Evolutionary conservation across 92 coral and sea anemone genomes (phyloP), one percentile per base, ranked within the genome.

Genomic region (Chrysogorgia sp.): DNA sequence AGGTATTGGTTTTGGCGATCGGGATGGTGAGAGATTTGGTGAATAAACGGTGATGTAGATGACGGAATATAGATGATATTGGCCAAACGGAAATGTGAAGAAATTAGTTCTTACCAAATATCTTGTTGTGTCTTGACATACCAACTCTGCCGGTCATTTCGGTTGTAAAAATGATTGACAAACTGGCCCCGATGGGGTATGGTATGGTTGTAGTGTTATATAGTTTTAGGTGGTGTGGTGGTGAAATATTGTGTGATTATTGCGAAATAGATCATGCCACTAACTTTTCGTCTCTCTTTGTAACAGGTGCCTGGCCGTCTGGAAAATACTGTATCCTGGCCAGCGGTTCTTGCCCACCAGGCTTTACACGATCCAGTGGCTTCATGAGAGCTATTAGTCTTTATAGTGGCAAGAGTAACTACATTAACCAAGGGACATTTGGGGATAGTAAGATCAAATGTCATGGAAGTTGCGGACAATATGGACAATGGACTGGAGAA

Each of bases 311-410:
- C 35, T 91, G 96, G 96, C 96, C 96, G 29, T 71, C 92, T 55
- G 96, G 96, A 43, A 83, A 85, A 52, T 91, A 91, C 79, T 91
- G 96, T 34, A 91, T 91, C 61, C 81, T 91, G 15, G 92, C 92
- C 64, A 88, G 83, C 53, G 96, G 96, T 30, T 7, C 75, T 33
- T 91, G 96, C 67, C 96, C 96, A 59, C 19, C 86, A 14, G 96
- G 96, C 53, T 91, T 91, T 68, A 35, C 85, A 10, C 79, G 76
- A 40, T 56, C 58, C 33, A 34, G 80, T 15, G 88, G 90, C 20
- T 68, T 82, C 63, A 66, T 91, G 90, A 66, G 75, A 1, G 96
- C 96, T 19, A 50, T 91, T 78, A 91, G 86, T 26, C 25, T 82
- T 71, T 88, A 70, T 37, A 76, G 81, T 15, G 71, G 76, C 17